These are phyloP conservation scores for Turnix velox DNA, from an alignment of 2,113 vertebrate species.

Conservation along the genomic window DNA sequence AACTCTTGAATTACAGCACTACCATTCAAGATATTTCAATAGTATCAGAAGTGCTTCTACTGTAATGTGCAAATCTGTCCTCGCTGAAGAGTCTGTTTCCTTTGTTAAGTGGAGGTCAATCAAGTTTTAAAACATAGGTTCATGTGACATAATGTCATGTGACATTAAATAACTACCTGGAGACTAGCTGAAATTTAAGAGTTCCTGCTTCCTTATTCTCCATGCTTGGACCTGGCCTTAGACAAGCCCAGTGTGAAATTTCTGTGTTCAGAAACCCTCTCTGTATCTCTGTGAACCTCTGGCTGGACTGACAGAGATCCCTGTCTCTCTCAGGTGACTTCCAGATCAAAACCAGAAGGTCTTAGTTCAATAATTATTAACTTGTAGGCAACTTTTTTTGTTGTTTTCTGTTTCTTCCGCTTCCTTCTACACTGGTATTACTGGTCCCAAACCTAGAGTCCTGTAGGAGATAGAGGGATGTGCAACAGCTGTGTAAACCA, in stretches of 20 bases:
- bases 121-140: not conserved
- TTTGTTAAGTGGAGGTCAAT: not conserved
- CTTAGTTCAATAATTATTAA: not conserved
- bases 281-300: not conserved
- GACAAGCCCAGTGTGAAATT: not conserved
- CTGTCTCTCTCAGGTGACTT: not conserved
- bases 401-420: not conserved
- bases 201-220: not conserved
- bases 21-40: not conserved
- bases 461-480: accelerated
- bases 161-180: not conserved
- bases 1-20: not conserved
- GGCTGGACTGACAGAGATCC: no score
- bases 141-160: not conserved
- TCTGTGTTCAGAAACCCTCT: not conserved
- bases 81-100: not conserved
- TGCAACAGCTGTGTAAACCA: not conserved
- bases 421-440: not conserved
- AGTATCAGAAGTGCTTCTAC: not conserved
- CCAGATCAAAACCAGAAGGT: not conserved
- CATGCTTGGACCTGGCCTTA: not conserved
- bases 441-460: not conserved
- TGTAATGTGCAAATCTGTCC: not conserved
- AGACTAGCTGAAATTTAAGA: not conserved
- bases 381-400: not conserved